Evolutionary conservation across 2,797 vertebrate species (phyloP), one percentile per base, ranked within the genome.

Genomic region (Mormyrops attenuatus): DNA sequence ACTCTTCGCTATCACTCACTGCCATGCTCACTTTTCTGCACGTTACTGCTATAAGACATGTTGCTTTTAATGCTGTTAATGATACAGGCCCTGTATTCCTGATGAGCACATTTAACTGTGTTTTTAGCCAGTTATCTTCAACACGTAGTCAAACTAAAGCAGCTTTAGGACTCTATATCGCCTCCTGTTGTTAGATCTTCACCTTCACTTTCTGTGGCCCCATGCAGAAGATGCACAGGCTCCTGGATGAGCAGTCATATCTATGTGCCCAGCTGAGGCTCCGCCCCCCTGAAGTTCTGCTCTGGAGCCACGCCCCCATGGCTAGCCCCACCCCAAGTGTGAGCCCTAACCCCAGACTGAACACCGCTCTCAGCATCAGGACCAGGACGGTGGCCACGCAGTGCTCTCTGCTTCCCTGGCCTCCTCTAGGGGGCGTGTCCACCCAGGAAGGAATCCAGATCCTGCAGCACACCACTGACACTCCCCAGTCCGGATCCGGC

Each of bases 221-320:
- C n/a, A 41, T 89, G 9, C 49, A 96, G 96, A 95, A 95, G 90
- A 95, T 96, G 93, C 93, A 92, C 91, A 91, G 92, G 63, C 92
- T 96, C 50, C 88, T 96, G 93, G 94, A 95, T 47, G 96, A 96
- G 89, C 96, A 96, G 92, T 94, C 94, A 53, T 92, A 93, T 84
- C 93, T 96, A 88, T 95, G 93, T 91, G 93, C 93, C 89, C 93
- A 95, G 55, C 93, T 96, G 89, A 91, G 89, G 89, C 91, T 95
- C 84, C 90, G 80, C 34, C 89, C 91, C 20, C 77, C 90, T 7
- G 90, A 89, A 11, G 26, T 2, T 3, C 60, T 73, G 9, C 3
- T 50, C 87, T 50, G 60, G 20, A 69, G 9, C 22, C 44, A 41
- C 8, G 0, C 57, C 87, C 7, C 73, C 11, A 80, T 44, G 41